phyloP scores from a whole-genome alignment of 2,113 vertebrate species.

The Erythrocercus mccallii region DNA sequence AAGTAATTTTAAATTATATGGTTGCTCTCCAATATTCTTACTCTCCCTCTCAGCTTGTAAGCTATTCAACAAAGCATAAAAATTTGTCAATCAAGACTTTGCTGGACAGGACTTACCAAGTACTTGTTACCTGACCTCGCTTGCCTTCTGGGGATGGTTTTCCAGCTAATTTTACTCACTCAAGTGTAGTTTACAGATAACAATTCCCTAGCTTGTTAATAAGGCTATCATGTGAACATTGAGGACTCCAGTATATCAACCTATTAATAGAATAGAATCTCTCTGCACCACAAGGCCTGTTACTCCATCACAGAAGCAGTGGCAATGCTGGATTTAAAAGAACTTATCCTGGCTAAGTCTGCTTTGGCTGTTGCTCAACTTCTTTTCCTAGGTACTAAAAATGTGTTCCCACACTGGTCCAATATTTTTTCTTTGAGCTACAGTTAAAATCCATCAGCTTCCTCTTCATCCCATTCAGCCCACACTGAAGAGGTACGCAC shows the following conservation, averaged over 20 bases:
- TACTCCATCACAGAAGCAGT: not conserved
- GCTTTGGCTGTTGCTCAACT: not conserved
- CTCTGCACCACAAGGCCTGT: not conserved
- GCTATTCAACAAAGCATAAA: not conserved
- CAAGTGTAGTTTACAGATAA: not conserved
- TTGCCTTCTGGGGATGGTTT: not conserved
- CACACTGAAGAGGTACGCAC: not conserved
- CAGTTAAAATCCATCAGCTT: not conserved
- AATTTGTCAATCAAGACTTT: not conserved
- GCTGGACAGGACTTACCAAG: not conserved
- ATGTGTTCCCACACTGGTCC: not conserved
- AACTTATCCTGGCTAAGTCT: not conserved
- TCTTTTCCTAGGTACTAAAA: not conserved
- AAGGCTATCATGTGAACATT: not conserved
- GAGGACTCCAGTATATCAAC: not conserved
- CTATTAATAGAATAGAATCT: not conserved
- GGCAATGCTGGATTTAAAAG: not conserved
- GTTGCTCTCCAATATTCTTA: not conserved
- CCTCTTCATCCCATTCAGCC: not conserved
- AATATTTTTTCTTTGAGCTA: conserved; percentile 38
- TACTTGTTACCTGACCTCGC: not conserved
- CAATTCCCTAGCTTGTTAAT: not conserved
- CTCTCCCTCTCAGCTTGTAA: not conserved
- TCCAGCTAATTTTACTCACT: not conserved
- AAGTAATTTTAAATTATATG: not conserved